These are phyloP conservation scores for Pimpla rufipes DNA, from an alignment of 2,888 invertebrate genomes.

Conservation along the genomic window DNA sequence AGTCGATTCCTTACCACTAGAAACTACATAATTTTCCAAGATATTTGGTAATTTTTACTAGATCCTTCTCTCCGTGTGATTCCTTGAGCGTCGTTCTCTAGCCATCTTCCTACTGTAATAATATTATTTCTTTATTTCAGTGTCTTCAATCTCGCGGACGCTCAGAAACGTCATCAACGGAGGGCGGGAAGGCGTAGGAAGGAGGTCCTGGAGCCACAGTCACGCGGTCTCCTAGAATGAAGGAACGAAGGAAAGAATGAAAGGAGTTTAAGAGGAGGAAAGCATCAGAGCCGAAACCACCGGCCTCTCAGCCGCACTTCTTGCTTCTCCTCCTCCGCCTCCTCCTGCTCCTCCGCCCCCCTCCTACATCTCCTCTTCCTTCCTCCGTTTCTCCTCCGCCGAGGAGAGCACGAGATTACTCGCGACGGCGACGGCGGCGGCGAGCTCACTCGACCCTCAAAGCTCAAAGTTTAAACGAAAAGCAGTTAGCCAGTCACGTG, in stretches of 20 bases:
- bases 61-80: background rate
- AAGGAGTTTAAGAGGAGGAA: conserved; percentile 42
- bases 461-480: conserved; percentile 78
- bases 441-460: conserved; percentile 68
- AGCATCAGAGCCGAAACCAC: conserved; percentile 63
- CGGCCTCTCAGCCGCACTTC: conserved; percentile 30
- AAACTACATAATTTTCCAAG: background rate
- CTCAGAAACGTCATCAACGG: conserved; percentile 59
- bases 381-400: conserved; percentile 9
- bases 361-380: conserved; percentile 36
- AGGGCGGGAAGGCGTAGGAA: conserved; percentile 40
- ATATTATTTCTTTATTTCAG: conserved; percentile 29
- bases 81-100: background rate
- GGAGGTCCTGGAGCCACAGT: conserved; percentile 43
- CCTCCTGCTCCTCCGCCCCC: conserved; percentile 42
- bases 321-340: conserved; percentile 42
- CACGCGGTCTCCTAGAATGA: conserved; percentile 51
- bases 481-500: conserved; percentile 85
- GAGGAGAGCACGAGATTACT: conserved; percentile 39
- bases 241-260: conserved; percentile 33
- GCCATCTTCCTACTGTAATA: conserved; percentile 19
- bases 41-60: background rate
- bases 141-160: conserved; percentile 46
- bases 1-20: background rate
- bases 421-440: conserved; percentile 65